Evolutionary conservation across 1,140 invertebrate genomes (phyloP).

Genomic region (Leptoteleia sp.): DNA sequence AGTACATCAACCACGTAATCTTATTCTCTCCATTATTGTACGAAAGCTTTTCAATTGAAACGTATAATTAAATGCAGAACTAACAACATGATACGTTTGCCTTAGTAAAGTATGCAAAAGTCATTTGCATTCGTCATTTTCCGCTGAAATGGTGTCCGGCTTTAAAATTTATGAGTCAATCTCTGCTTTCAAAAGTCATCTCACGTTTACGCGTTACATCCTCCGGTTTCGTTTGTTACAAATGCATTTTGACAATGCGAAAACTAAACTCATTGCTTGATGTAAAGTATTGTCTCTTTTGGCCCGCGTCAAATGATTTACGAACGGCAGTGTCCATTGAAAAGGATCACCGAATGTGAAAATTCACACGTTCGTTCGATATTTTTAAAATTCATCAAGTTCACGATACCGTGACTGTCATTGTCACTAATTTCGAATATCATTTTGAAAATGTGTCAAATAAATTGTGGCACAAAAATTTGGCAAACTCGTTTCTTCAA

Average conservation of each 20-base stretch:
- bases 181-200: conserved; percentile 12
- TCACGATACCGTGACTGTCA: too few species aligned
- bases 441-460: too few species aligned
- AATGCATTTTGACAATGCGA: conserved; percentile 11
- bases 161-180: conserved; percentile 21
- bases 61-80: conserved; percentile 2
- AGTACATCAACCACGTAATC: not conserved
- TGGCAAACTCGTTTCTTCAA: too few species aligned
- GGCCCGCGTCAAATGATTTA: conserved; percentile 22
- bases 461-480: too few species aligned
- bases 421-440: too few species aligned
- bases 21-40: not conserved
- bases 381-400: conserved; percentile 19
- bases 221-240: conserved; percentile 16
- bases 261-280: conserved; percentile 17
- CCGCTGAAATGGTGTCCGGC: not conserved
- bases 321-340: conserved; percentile 15
- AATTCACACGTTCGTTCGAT: conserved; percentile 5
- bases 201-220: conserved; percentile 14
- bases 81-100: conserved; percentile 6
- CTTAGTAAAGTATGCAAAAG: conserved; percentile 13
- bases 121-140: conserved; percentile 21
- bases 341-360: conserved; percentile 3
- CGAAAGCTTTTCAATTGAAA: not conserved
- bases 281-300: conserved; percentile 31